phyloP scores from a whole-genome alignment of 2,797 vertebrate species.

The Chloroceryle amazona region DNA sequence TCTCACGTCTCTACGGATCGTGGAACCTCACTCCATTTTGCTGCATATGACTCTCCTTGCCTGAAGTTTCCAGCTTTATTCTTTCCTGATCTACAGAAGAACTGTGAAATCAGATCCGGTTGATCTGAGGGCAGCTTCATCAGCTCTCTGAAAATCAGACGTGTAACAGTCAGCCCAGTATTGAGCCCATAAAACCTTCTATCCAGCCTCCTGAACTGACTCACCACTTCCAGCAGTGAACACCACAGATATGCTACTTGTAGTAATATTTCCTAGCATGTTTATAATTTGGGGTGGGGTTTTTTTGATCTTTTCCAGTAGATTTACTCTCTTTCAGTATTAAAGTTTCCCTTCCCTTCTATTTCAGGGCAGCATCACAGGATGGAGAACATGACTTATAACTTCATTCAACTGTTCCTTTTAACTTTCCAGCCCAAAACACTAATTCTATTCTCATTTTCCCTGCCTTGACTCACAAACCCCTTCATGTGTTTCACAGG shows the following conservation, averaged over 20 bases:
- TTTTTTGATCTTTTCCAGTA: neutral
- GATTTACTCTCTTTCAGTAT: neutral
- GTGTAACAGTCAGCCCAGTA: accelerated
- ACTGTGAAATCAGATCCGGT: neutral
- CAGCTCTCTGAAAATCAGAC: neutral
- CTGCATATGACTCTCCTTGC: neutral
- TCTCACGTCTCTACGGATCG: accelerated
- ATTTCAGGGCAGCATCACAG: neutral
- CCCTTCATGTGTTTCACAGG: neutral
- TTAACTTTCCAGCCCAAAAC: neutral
- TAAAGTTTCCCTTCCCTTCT: neutral
- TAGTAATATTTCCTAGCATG: neutral
- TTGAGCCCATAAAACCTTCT: neutral
- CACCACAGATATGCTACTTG: neutral
- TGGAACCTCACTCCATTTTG: neutral
- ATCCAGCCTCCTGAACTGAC: neutral
- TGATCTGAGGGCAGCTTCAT: neutral
- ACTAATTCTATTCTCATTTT: neutral
- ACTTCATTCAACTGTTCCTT: neutral
- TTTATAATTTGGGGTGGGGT: neutral
- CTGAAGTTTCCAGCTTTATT: neutral
- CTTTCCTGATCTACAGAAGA: neutral
- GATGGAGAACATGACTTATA: neutral
- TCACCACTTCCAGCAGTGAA: neutral
- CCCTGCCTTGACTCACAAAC: neutral